Conservation (phyloP, 2,797 vertebrate species). For the Gila robusta region DNA sequence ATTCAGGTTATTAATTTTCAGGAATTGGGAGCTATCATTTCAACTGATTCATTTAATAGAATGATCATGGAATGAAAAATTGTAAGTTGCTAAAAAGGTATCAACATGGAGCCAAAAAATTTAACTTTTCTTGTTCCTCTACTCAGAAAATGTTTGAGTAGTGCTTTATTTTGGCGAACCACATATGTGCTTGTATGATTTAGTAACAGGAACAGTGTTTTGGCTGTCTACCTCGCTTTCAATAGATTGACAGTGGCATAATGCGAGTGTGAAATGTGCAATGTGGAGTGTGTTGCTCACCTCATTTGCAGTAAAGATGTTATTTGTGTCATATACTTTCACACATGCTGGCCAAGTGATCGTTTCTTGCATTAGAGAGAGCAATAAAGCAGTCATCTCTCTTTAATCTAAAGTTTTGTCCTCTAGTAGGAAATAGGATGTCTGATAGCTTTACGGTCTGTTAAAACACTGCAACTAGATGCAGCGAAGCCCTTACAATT, state of each 20-base stretch:
- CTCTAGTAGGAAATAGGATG: conserved; percentile 13
- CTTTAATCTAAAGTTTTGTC: conserved; percentile 8
- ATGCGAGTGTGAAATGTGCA: conserved; percentile 7
- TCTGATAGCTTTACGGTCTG: not conserved
- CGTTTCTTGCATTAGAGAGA: conserved; percentile 3
- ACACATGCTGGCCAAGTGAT: not conserved
- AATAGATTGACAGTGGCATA: conserved; percentile 4
- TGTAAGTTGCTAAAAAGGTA: not conserved
- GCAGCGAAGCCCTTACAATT: not conserved
- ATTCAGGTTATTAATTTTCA: not conserved
- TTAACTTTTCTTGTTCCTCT: not conserved
- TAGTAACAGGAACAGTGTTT: conserved; percentile 19
- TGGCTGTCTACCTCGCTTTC: not conserved
- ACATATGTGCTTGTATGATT: conserved; percentile 9
- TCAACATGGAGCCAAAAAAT: not conserved
- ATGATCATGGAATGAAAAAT: not conserved
- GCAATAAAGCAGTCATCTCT: conserved; percentile 16
- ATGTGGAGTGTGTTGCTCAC: not conserved
- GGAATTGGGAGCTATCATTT: not conserved
- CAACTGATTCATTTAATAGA: not conserved
- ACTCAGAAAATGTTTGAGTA: conserved; percentile 7
- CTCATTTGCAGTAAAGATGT: conserved; percentile 29
- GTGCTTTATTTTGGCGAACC: conserved; percentile 21
- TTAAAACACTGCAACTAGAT: conserved; percentile 1
- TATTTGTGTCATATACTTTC: conserved; percentile 3